Percentiles rank a stretch among this genome's conserved stretches.
phyloP scores from a whole-genome alignment of 2,888 invertebrate genomes.

The Clivina fossor region DNA sequence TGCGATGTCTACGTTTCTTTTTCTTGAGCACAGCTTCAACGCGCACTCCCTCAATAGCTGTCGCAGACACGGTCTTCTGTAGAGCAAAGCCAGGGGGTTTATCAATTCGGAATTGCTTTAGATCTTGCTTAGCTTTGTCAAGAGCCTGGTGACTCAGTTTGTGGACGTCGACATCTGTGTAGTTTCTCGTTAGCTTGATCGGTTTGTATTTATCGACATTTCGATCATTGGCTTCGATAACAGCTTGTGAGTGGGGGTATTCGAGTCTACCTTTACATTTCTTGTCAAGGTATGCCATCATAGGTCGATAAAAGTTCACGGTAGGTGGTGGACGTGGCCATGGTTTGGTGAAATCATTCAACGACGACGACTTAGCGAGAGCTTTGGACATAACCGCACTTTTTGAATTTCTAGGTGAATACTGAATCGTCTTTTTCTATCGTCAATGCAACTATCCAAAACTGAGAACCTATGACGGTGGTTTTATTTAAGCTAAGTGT shows the following conservation, averaged over 20 bases:
- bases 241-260: constrained; percentile 72
- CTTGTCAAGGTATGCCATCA: constrained; percentile 83
- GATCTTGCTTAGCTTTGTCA: constrained; percentile 68
- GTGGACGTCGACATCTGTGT: constrained; percentile 67
- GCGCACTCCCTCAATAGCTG: constrained; percentile 66
- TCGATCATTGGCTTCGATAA: constrained; percentile 70
- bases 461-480: too few relatives aligned
- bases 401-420: background rate
- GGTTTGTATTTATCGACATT: constrained; percentile 68
- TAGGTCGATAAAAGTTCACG: constrained; percentile 83
- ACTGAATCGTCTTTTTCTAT: constrained; percentile 6
- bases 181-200: constrained; percentile 64
- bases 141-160: constrained; percentile 68
- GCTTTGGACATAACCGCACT: constrained; percentile 9
- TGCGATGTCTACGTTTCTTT: constrained; percentile 55
- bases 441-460: too few relatives aligned
- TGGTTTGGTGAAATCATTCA: too few relatives aligned
- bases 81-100: constrained; percentile 65
- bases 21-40: constrained; percentile 56
- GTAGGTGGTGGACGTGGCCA: constrained; percentile 58
- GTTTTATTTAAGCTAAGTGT: too few relatives aligned
- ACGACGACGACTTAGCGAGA: too few relatives aligned
- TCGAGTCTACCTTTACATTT: constrained; percentile 52
- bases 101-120: constrained; percentile 61
- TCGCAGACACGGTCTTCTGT: constrained; percentile 63